These are phyloP conservation scores for Esperia sulphurella DNA, from an alignment of 2,888 invertebrate genomes.

Conservation along the genomic window DNA sequence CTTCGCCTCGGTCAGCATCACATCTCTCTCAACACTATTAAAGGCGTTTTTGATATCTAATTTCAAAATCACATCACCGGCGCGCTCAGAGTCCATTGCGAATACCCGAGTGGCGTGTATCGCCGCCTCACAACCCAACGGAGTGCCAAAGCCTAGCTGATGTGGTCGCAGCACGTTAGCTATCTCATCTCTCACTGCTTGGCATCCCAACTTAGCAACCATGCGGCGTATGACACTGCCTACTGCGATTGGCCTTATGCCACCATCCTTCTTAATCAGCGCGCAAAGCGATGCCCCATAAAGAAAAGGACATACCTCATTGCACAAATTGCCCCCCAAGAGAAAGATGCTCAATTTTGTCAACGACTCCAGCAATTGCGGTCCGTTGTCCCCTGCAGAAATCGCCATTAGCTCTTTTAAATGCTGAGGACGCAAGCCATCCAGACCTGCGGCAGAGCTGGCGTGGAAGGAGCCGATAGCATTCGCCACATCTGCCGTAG, in stretches of 20 bases:
- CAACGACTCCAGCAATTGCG: background rate
- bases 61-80: background rate
- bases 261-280: background rate
- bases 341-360: background rate
- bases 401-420: background rate
- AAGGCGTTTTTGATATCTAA: conserved; percentile 5
- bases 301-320: background rate
- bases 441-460: background rate
- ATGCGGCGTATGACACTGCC: conserved; percentile 1
- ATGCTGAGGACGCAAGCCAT: background rate
- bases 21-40: conserved; percentile 3
- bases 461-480: background rate
- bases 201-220: background rate
- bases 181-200: background rate
- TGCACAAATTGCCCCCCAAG: background rate
- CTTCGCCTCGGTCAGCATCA: background rate
- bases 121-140: too few species aligned
- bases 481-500: background rate
- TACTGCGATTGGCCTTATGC: too few species aligned
- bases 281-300: background rate
- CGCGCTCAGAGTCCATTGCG: background rate
- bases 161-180: background rate
- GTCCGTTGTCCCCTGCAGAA: conserved; percentile 1
- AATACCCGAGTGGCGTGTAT: too few species aligned
- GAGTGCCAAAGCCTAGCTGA: conserved; percentile 1